phyloP scores from a whole-genome alignment of 2,888 invertebrate species.

The Dryobotodes eremita region DNA sequence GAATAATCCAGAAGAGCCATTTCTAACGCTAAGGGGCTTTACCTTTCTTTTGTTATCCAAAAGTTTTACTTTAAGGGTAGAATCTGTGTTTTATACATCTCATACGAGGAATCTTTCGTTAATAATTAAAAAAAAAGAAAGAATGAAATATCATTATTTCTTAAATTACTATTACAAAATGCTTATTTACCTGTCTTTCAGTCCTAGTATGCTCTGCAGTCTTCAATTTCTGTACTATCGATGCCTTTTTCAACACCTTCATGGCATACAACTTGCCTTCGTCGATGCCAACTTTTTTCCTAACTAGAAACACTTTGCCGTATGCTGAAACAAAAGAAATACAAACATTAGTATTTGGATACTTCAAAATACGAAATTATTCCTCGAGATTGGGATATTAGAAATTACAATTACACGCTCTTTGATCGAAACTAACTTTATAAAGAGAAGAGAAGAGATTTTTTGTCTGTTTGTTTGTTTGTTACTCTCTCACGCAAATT shows the following conservation, averaged over 20 bases:
- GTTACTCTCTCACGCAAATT: too few species aligned
- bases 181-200: conserved; percentile 94
- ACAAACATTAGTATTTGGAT: conserved; percentile 29
- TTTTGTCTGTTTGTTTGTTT: too few species aligned
- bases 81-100: neutral
- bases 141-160: neutral
- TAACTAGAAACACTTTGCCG: conserved; percentile 98
- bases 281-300: conserved; percentile 97
- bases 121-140: too few species aligned
- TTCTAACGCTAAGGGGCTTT: neutral
- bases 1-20: neutral
- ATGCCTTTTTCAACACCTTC: conserved; percentile 99
- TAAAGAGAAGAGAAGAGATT: too few species aligned
- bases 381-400: neutral
- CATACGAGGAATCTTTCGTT: neutral
- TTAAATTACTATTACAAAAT: conserved; percentile 2
- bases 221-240: conserved; percentile 98
- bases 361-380: neutral
- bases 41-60: neutral
- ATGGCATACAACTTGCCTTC: conserved; percentile 98
- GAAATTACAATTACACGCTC: neutral
- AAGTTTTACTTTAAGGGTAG: neutral
- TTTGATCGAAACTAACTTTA: neutral
- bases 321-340: conserved; percentile 93
- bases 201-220: conserved; percentile 99